Conservation (phyloP, 2,797 vertebrate species). For the Ctenochaetus hawaiiensis region DNA sequence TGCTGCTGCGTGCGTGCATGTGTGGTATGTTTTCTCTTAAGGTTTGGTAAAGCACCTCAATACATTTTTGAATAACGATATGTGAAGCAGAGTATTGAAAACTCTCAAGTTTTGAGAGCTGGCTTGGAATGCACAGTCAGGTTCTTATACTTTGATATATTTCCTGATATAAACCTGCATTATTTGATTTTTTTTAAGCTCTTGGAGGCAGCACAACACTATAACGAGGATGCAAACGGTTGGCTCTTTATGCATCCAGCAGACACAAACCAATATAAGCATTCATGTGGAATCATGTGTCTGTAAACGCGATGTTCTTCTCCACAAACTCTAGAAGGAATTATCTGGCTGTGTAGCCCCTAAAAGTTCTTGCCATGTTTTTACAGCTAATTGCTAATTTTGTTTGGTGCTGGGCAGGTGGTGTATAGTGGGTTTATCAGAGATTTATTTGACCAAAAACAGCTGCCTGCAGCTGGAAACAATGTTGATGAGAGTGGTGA, state of each 20-base stretch:
- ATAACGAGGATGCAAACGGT: not conserved
- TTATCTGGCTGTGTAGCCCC: not conserved
- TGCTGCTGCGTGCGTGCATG: not conserved
- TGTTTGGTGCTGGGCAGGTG: not conserved
- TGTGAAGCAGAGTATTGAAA: not conserved
- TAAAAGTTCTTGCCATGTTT: not conserved
- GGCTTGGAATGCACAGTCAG: not conserved
- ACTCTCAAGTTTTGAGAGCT: not conserved
- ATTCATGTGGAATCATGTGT: not conserved
- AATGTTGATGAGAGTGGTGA: not conserved
- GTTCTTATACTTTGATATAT: not conserved
- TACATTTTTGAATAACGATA: not conserved
- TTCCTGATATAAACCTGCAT: constrained; percentile 18
- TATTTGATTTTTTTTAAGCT: not conserved
- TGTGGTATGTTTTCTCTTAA: not conserved
- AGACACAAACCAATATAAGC: not conserved
- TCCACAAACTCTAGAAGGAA: not conserved
- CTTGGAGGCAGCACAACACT: not conserved
- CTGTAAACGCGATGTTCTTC: not conserved
- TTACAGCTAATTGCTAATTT: not conserved
- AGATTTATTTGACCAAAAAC: not conserved
- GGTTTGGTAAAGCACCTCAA: not conserved
- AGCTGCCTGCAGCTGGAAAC: constrained; percentile 52
- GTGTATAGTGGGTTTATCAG: not conserved
- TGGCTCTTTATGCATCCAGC: not conserved